Base-by-base conservation (phyloP, 2,888 invertebrate genomes). In the Lepidochitona cinerea region DNA sequence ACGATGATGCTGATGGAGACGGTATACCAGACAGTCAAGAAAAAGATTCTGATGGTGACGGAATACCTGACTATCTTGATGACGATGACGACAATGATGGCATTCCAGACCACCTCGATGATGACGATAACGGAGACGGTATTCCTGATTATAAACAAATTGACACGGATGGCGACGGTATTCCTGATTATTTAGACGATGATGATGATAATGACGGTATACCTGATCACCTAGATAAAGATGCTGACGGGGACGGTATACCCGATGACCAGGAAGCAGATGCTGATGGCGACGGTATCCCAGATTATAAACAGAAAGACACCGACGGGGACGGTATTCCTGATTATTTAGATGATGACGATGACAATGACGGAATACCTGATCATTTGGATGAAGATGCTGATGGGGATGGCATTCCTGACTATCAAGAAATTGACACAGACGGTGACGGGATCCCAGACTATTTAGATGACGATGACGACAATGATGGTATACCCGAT, bases 361-460 rank as follows among this genome's bases (percentile, higher is more conserved):
- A 75, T 35, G 85, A 88, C 70, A 82, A 81, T 54, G 86, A 88
- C 76, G 88, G 87, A 14, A 82, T 85, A 66, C 82, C 82, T 1
- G 84, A 87, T 78, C 18, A 78, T 37, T 52, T 68, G 18, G 87
- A 87, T 35, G 41, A 70, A 37, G 88, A 88, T 68, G 71, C 74
- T 9, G 88, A 88, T 77, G 82, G 82, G 14, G 86, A 88, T 77
- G 85, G 84, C 14, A 86, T 87, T 70, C 86, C 86, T 4, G 84
- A 84, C 65, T 29, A 79, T 53, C 29, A 78, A 72, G 80, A 79
- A 64, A 18, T 37, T 26, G 70, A 70, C 36, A 65, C 73, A 4
- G 85, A 85, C 74, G 81, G 82, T 0, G 85, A 86, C 75, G 86
- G 86, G 1, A 85, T 86, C 3, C 85, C 86, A 2, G 85, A 88